phyloP scores from a whole-genome alignment of 2,797 vertebrate genomes.

The Pipistrellus pipistrellus region DNA sequence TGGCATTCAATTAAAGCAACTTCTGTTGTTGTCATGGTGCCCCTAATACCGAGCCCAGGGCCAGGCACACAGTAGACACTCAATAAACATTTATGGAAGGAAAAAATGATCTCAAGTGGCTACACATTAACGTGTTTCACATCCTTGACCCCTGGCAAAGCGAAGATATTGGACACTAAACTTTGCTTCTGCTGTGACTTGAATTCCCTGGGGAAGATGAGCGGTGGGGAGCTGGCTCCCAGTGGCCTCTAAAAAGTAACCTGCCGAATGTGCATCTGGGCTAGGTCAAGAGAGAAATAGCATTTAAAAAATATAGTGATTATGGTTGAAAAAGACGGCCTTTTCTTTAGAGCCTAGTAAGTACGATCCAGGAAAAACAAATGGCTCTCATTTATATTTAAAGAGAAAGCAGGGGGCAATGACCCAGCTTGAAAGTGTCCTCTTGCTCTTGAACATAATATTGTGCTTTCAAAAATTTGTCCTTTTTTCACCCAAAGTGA shows the following conservation, averaged over 20 bases:
- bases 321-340: constrained; percentile 7
- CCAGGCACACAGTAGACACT: constrained; percentile 15
- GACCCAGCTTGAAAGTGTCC: not conserved
- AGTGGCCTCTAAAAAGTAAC: constrained; percentile 31
- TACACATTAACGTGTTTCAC: not conserved
- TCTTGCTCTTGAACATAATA: constrained; percentile 19
- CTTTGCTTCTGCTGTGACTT: constrained; percentile 45
- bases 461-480: not conserved
- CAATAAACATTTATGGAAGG: not conserved
- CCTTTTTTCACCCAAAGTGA: not conserved
- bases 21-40: not conserved
- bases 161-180: not conserved
- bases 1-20: not conserved
- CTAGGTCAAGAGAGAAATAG: constrained; percentile 4
- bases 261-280: not conserved
- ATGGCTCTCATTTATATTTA: constrained; percentile 47
- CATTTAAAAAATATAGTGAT: constrained; percentile 7
- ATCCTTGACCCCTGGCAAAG: constrained; percentile 52
- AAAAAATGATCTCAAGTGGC: not conserved
- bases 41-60: not conserved
- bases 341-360: constrained; percentile 33
- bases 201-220: constrained; percentile 51
- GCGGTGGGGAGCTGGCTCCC: not conserved
- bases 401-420: constrained; percentile 19
- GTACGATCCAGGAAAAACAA: constrained; percentile 23